Evolutionary conservation across 2,888 invertebrate genomes (phyloP), one percentile per base, ranked within the genome.

Genomic region (Pharmacophagus antenor): DNA sequence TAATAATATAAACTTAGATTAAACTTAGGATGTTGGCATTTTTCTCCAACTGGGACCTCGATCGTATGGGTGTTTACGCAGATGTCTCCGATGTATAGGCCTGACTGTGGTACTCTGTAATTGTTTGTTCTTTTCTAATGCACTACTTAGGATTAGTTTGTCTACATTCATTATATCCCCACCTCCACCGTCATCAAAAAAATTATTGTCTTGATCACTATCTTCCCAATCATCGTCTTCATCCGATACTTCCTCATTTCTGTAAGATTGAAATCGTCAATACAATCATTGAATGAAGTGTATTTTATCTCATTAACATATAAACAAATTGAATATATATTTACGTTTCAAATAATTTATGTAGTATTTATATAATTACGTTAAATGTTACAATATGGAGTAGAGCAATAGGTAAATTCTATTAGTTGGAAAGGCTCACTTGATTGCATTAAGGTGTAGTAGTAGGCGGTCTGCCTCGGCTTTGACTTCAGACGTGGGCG

Each of bases 11-110:
- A 58, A 27, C 55, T 58, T 50, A 62, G 4, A 56, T 56, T 54
- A 53, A 20, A 57, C 17, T 42, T 56, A 58, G 20, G 58, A 64
- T 58, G 66, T 66, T 42, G 61, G 63, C 59, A 66, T 66, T 55
- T 67, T 65, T 22, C 66, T 69, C 60, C 67, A 67, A 48, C 61
- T 74, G 58, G 90, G 90, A 62, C 90, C 90, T 18, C 90, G 80
- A 68, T 91, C 90, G 67, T 88, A 91, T 4, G 90, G 90, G 62
- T 91, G 88, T 87, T 88, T 91, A 72, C 88, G 89, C 20, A 86
- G 90, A 89, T 91, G 90, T 80, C 90, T 84, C 70, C 82, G 88
- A 70, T 86, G 89, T n/a, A 79, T 75, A 3, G 79, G 73, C 17
- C 83, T 74, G 18, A 72, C 72, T 3, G 79, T 73, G 8, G 70